phyloP scores from a whole-genome alignment of 2,797 vertebrate species.

The Rachycentron canadum region DNA sequence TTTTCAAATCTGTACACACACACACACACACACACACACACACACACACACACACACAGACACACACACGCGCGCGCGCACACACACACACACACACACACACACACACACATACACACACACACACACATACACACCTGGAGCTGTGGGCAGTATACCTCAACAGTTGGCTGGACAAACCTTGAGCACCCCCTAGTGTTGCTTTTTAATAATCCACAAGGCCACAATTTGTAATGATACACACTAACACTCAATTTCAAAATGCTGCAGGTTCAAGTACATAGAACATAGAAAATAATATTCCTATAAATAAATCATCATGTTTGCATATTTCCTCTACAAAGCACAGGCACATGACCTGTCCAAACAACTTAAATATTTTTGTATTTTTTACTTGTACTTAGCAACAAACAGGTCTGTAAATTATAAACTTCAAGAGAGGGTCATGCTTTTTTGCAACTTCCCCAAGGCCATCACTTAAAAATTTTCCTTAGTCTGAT shows the following conservation, averaged over 20 bases:
- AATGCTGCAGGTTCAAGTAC: background rate
- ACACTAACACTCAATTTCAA: background rate
- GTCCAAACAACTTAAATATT: background rate
- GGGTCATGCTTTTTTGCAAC: constrained; percentile 4
- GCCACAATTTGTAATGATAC: background rate
- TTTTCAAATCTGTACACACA: constrained; percentile 26
- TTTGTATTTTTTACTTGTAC: background rate
- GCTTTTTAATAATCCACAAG: constrained; percentile 48
- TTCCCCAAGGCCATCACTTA: background rate
- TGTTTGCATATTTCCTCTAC: background rate
- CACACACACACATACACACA: too few relatives aligned
- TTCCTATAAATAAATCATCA: background rate
- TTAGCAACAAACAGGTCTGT: constrained; percentile 6
- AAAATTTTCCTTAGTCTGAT: background rate
- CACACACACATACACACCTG: constrained; percentile 11
- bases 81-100: background rate
- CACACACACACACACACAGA: constrained; percentile 1
- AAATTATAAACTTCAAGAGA: background rate
- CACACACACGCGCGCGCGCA: constrained; percentile 20
- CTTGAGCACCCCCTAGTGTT: constrained; percentile 83
- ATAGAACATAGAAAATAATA: constrained; percentile 2
- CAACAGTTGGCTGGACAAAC: constrained; percentile 74
- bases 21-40: background rate
- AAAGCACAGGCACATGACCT: background rate
- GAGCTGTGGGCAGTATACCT: constrained; percentile 22